These are phyloP conservation scores for Drosophila lini DNA, from an alignment of 1,140 invertebrate species.

Conservation along the genomic window DNA sequence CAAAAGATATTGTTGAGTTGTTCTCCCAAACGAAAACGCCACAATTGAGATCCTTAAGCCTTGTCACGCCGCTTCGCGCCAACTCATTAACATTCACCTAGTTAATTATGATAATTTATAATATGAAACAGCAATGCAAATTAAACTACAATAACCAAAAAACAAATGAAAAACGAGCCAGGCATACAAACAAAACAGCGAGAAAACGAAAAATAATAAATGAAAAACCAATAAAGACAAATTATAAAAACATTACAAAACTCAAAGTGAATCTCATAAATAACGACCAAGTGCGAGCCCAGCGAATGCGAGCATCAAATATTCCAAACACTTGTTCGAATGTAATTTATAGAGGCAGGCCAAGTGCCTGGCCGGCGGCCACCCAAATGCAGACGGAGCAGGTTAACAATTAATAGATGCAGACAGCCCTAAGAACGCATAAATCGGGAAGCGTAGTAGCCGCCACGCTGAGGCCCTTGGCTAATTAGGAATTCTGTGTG, in stretches of 20 bases:
- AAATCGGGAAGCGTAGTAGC: slow-evolving; percentile 40
- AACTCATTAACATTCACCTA: slow-evolving; percentile 55
- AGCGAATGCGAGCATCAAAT: slow-evolving; percentile 48
- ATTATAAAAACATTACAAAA: slow-evolving; percentile 55
- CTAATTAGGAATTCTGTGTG: slow-evolving; percentile 78
- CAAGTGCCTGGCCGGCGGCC: slow-evolving; percentile 50
- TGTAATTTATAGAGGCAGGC: slow-evolving; percentile 75
- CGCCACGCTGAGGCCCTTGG: slow-evolving; percentile 6
- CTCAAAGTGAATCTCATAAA: slow-evolving; percentile 58
- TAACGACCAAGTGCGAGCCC: slow-evolving; percentile 36
- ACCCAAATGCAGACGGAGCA: slow-evolving; percentile 64
- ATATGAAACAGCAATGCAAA: slow-evolving; percentile 61
- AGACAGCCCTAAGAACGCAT: slow-evolving; percentile 62
- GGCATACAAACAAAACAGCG: slow-evolving; percentile 43
- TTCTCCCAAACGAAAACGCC: slow-evolving; percentile 16
- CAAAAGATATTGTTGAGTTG: slow-evolving; percentile 50
- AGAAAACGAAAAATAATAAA: slow-evolving; percentile 39
- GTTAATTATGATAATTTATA: slow-evolving; percentile 65
- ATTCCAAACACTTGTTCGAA: slow-evolving; percentile 56
- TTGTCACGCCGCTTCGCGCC: slow-evolving; percentile 65
- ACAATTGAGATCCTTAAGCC: slow-evolving; percentile 33
- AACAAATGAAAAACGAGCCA: slow-evolving; percentile 50
- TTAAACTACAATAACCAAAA: slow-evolving; percentile 59
- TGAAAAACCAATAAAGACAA: slow-evolving; percentile 73
- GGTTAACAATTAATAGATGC: slow-evolving; percentile 68